A percentile compares a stretch with the other conserved stretches of the same genome.
These are phyloP conservation scores for Alethe castanea DNA, from an alignment of 2,113 vertebrate genomes.

Conservation along the genomic window DNA sequence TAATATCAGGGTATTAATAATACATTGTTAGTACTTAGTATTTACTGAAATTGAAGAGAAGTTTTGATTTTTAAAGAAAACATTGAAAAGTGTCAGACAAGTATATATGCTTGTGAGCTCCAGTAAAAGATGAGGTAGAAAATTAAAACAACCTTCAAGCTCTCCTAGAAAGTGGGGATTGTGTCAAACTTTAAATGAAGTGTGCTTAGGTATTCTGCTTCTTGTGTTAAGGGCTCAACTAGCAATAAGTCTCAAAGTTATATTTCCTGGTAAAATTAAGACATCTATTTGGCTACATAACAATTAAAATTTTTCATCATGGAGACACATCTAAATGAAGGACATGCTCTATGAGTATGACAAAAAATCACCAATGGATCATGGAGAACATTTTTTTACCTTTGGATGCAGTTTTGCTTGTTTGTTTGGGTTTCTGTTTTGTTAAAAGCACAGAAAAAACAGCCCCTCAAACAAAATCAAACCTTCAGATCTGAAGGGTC, in stretches of 20 bases:
- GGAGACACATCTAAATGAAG: background rate
- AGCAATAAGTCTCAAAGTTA: background rate
- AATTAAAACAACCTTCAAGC: background rate
- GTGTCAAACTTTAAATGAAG: background rate
- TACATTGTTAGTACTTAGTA: background rate
- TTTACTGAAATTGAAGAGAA: background rate
- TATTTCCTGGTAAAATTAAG: background rate
- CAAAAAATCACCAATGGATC: background rate
- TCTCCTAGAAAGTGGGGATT: background rate
- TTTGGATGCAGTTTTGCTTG: background rate
- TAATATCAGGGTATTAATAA: background rate
- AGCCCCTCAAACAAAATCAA: background rate
- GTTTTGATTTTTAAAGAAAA: background rate
- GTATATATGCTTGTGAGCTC: background rate
- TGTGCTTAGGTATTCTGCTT: background rate
- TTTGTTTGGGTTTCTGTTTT: background rate
- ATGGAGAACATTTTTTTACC: background rate
- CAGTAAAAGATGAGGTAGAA: background rate
- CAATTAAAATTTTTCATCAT: background rate
- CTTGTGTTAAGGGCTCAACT: background rate
- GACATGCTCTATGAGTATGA: no score
- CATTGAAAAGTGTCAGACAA: background rate
- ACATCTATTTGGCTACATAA: background rate
- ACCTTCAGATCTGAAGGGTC: background rate
- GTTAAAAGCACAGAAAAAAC: background rate